Conservation (phyloP, 2,797 vertebrate genomes). For the Heliangelus exortis region DNA sequence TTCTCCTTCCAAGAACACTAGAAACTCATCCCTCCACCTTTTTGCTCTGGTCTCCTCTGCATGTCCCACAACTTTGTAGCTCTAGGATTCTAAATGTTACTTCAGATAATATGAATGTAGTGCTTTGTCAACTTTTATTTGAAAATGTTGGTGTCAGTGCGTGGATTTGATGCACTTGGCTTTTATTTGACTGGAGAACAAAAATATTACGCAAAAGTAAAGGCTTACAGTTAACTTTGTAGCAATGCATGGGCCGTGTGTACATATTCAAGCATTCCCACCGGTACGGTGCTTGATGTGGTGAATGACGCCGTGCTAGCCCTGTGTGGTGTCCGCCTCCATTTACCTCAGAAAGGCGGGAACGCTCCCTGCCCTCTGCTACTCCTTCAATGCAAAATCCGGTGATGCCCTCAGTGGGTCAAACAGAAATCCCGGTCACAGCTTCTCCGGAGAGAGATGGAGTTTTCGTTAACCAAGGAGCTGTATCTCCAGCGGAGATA, state of each 20-base stretch:
- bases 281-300: accelerated
- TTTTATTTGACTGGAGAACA: accelerated
- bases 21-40: accelerated
- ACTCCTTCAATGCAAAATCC: accelerated
- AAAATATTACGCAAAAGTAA: accelerated
- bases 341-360: neutral
- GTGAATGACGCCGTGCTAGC: neutral
- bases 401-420: neutral
- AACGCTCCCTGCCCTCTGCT: neutral
- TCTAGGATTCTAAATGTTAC: neutral
- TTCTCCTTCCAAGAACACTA: accelerated
- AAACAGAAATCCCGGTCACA: accelerated
- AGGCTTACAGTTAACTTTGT: accelerated
- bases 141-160: neutral
- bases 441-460: neutral
- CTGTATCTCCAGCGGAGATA: accelerated
- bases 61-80: neutral
- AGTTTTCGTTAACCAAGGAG: accelerated
- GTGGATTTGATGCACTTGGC: accelerated
- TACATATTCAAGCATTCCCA: accelerated
- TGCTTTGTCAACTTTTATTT: neutral
- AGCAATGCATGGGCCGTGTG: accelerated
- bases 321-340: neutral
- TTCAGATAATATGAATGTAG: accelerated
- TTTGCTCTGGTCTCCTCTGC: neutral